phyloP scores from a whole-genome alignment of 2,797 vertebrate species.

The Lithobates pipiens region DNA sequence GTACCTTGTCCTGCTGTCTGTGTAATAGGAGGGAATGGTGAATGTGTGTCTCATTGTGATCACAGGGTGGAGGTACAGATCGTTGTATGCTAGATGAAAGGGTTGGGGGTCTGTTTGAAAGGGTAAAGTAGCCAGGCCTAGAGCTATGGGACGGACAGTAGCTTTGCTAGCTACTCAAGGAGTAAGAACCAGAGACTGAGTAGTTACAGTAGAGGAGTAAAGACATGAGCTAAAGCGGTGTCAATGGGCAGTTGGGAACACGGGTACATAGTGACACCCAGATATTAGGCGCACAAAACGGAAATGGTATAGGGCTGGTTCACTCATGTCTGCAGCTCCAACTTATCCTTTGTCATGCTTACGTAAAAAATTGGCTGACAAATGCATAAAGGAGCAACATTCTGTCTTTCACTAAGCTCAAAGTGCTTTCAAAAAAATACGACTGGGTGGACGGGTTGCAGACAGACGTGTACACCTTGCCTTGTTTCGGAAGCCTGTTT shows the following conservation, averaged over 20 bases:
- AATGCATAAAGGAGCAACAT: neutral
- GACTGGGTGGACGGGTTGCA: neutral
- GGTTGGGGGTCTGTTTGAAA: neutral
- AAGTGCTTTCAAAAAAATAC: neutral
- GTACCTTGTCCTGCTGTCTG: conserved; percentile 36
- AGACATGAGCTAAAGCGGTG: neutral
- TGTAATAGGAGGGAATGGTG: conserved; percentile 21
- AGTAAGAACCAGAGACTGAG: neutral
- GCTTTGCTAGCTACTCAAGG: neutral
- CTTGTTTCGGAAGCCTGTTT: neutral
- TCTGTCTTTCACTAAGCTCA: neutral
- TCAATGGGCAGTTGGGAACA: neutral
- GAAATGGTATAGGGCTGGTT: neutral
- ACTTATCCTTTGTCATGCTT: neutral
- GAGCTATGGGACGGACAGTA: neutral
- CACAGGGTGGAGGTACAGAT: conserved; percentile 4
- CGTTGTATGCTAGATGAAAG: neutral
- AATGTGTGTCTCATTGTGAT: neutral
- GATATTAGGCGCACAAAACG: neutral
- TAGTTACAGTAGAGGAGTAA: neutral
- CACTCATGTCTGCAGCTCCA: neutral
- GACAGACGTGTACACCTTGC: neutral
- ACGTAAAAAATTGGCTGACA: neutral
- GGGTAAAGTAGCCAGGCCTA: neutral
- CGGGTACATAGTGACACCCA: neutral